Evolutionary conservation across 2,888 invertebrate species (phyloP), one percentile per base, ranked within the genome.

Genomic region (Eristalinus aeneus): DNA sequence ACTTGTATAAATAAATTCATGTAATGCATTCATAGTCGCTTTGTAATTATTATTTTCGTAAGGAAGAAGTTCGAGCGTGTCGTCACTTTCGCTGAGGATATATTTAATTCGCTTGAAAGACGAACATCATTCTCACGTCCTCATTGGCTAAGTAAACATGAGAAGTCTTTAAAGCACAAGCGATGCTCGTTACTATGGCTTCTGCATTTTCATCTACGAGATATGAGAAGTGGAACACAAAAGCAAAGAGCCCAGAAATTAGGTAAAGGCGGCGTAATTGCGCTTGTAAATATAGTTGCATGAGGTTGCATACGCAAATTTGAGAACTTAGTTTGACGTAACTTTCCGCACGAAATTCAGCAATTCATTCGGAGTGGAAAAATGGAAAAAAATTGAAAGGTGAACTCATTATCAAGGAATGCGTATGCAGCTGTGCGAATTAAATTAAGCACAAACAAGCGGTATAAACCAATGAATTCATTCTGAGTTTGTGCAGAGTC

Each of bases 31-130:
- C 11, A 9, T 9, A 69, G 56, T 46, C 46, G 5, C 46, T 46
- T 46, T 32, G 56, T 60, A 71, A 71, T 60, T 46, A 71, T 46
- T 71, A 71, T 60, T 60, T 71, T 60, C 23, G n/a, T n/a, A n/a
- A n/a, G 56, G 60, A 71, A 60, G 16, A 23, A 71, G 11, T 9
- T 39, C 31, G 60, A 60, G 71, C 46, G 31, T 20, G 12, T 36
- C 27, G 16, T 31, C 31, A 60, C 39, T 46, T 71, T 39, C 2
- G 27, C 39, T 27, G 27, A 58, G 27, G 9, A 20, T 23, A 5
- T 36, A 36, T 23, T 69, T 69, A 16, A 27, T 39, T 27, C 27
- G 27, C 16, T 27, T 27, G 4, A 22, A 12, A 22, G 54, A 12
- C 31, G 32, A 56, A 69, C 23, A 36, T 56, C 53, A 27, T 65